Conservation (phyloP, 2,888 invertebrate species). For the Lumbricus terrestris region DNA sequence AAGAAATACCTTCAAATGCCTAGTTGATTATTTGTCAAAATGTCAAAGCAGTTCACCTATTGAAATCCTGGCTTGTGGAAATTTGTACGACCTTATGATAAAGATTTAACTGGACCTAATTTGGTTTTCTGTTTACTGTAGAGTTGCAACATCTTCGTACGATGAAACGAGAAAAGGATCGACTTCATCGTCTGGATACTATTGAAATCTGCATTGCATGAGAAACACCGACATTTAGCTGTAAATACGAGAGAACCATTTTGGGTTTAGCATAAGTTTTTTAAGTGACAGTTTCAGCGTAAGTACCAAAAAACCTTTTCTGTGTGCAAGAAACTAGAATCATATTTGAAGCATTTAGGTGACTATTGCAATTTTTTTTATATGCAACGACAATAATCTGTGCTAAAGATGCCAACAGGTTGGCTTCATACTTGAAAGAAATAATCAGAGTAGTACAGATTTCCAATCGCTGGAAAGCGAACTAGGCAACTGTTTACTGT, state of each 20-base stretch:
- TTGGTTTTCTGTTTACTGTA: background rate
- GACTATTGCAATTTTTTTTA: background rate
- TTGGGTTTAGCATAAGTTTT: background rate
- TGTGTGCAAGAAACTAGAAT: background rate
- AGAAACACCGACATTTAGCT: background rate
- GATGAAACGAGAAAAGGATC: background rate
- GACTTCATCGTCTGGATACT: background rate
- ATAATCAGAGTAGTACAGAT: background rate
- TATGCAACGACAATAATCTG: background rate
- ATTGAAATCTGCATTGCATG: background rate
- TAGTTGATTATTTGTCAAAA: background rate
- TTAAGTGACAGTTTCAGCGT: background rate
- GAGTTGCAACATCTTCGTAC: background rate
- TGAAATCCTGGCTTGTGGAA: background rate
- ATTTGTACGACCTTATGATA: background rate
- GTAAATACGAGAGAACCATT: background rate
- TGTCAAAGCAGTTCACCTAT: background rate
- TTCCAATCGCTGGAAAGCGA: background rate
- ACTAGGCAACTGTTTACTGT: background rate
- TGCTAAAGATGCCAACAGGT: background rate
- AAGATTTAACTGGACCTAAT: background rate
- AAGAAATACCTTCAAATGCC: no score
- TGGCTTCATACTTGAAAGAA: background rate
- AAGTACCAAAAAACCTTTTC: background rate
- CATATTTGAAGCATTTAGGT: background rate